Evolutionary conservation across 1,140 invertebrate genomes (phyloP).

Genomic region (Drosophila repletoides): DNA sequence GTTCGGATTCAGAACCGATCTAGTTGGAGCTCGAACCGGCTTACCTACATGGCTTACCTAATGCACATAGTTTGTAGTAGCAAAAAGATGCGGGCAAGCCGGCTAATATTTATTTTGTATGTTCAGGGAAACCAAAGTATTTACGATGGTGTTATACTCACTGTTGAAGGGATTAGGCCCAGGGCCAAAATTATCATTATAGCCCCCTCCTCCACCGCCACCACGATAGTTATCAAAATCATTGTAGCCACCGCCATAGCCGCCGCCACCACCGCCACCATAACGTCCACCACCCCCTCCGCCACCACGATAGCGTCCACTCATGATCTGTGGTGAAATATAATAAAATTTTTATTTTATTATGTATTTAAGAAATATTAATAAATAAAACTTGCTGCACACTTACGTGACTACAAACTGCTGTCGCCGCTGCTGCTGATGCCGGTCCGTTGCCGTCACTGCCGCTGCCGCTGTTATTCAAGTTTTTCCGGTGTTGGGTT

Average conservation of each 20-base stretch:
- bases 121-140: no score
- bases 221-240: constrained; percentile 65
- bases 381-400: no score
- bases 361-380: no score
- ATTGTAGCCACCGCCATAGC: constrained; percentile 58
- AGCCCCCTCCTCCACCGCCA: constrained; percentile 50
- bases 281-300: constrained; percentile 50
- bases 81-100: no score
- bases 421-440: constrained; percentile 18
- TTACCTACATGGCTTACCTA: no score
- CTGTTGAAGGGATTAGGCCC: constrained; percentile 74
- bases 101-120: no score
- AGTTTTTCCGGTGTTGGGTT: constrained; percentile 5
- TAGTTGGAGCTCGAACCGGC: no score
- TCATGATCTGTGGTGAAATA: constrained; percentile 61
- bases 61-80: no score
- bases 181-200: constrained; percentile 64
- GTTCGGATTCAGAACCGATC: no score
- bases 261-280: constrained; percentile 46
- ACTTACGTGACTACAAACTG: constrained; percentile 73
- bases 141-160: constrained; percentile 40
- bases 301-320: constrained; percentile 62
- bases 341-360: background rate
- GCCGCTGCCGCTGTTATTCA: constrained; percentile 18
- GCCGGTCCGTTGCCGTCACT: constrained; percentile 15